Evolutionary conservation across 2,113 vertebrate genomes (phyloP), one percentile per base, ranked within the genome.

Genomic region (Lepus timidus): DNA sequence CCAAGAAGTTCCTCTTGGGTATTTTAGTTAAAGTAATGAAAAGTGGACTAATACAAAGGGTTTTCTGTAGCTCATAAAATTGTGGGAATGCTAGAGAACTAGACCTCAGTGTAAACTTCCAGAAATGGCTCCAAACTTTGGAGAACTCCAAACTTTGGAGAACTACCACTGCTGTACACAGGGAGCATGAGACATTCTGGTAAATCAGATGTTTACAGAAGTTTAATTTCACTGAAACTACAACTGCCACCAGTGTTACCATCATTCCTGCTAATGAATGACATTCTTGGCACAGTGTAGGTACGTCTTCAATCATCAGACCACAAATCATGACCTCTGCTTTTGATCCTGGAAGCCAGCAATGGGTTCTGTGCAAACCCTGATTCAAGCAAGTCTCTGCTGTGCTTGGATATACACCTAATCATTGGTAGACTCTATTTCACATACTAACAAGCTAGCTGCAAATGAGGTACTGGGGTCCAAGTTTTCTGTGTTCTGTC

Each of bases 1-100:
- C 55, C 55, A 58, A 58, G 55, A 16, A 58, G 55, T 58, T 58
- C 55, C 13, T 58, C 55, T 58, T 19, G 13, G 55, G 13, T 58
- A 58, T 58, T 58, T 58, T 58, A 58, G 14, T 58, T 58, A 58
- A 58, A 13, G 55, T 58, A 58, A 58, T 58, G 55, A 58, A 58
- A 58, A 58, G 17, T 58, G 55, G 19, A 58, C 55, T 20, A 58
- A 58, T 58, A 58, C 55, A 58, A 58, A 58, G 55, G 55, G 55
- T 74, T 89, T 91, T 71, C 83, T 62, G 13, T 75, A 83, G 20
- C 65, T 91, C 52, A 85, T 9, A 65, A 80, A 89, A 61, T 58
- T 70, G 9, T 75, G 62, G 83, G 55, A 81, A 88, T 61, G 68
- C 71, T 83, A 70, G 52, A 80, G 52, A 92, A 31, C 25, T 4